Evolutionary conservation across 2,888 invertebrate species (phyloP).

Genomic region (Acronicta alni): DNA sequence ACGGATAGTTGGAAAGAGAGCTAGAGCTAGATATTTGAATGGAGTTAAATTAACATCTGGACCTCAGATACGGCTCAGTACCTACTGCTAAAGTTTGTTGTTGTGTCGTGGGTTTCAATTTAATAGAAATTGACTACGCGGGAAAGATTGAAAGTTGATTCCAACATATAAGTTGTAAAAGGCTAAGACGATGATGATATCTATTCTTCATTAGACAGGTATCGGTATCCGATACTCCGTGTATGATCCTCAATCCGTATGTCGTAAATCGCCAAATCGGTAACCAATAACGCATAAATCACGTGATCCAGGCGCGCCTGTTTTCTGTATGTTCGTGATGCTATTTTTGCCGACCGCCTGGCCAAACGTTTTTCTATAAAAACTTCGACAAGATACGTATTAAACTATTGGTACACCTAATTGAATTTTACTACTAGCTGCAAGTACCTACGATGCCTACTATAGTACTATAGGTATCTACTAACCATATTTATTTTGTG

Average conservation of each 20-base stretch:
- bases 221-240: conserved; percentile 55
- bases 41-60: no score
- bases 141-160: no score
- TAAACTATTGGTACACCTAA: conserved; percentile 51
- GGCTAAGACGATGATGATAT: conserved; percentile 18
- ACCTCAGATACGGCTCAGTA: no score
- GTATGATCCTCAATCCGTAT: conserved; percentile 62
- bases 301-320: conserved; percentile 82
- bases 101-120: no score
- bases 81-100: no score
- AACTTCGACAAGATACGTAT: conserved; percentile 69
- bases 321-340: conserved; percentile 84
- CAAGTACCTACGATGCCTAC: conserved; percentile 40
- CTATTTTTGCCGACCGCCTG: conserved; percentile 79
- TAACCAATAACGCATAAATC: conserved; percentile 84
- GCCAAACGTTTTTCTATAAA: conserved; percentile 76
- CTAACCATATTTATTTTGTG: conserved; percentile 11
- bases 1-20: no score
- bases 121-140: no score
- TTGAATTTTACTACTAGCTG: conserved; percentile 40
- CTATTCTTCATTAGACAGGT: conserved; percentile 67
- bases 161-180: no score
- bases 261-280: conserved; percentile 80
- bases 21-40: no score
- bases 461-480: neutral